Evolutionary conservation across 2,888 invertebrate species (phyloP).

Genomic region (Alsophila aescularia): DNA sequence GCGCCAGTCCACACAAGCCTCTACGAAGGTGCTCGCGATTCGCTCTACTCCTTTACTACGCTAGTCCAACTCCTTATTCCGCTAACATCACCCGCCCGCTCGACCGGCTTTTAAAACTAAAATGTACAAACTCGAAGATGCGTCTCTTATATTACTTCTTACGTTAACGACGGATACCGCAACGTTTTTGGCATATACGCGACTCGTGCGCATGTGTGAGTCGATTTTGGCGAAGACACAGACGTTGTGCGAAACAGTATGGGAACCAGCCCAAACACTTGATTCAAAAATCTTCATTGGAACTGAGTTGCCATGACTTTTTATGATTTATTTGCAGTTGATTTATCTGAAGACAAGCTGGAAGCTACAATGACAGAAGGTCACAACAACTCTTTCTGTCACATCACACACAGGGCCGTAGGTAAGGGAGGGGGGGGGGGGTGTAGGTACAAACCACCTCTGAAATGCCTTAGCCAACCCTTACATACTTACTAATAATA

Average conservation of each 20-base stretch:
- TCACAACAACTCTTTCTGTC: too few relatives aligned
- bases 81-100: conserved; percentile 77
- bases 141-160: conserved; percentile 84
- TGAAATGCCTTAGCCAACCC: too few relatives aligned
- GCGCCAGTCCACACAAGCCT: conserved; percentile 43
- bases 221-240: conserved; percentile 58
- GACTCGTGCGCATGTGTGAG: conserved; percentile 62
- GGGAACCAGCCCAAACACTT: background rate
- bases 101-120: conserved; percentile 80
- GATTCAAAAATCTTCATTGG: too few relatives aligned
- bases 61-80: conserved; percentile 56
- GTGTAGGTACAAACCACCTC: too few relatives aligned
- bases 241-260: conserved; percentile 6
- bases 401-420: too few relatives aligned
- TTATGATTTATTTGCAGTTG: too few relatives aligned
- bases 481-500: too few relatives aligned
- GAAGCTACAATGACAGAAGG: too few relatives aligned
- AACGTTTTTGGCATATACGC: conserved; percentile 79
- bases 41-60: conserved; percentile 49
- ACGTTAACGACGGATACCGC: conserved; percentile 80
- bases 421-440: too few relatives aligned
- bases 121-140: conserved; percentile 83
- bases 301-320: too few relatives aligned
- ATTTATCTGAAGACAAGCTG: too few relatives aligned
- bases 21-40: conserved; percentile 44